These are phyloP conservation scores for Eupithecia abbreviata DNA, from an alignment of 2,888 invertebrate genomes.

Conservation along the genomic window DNA sequence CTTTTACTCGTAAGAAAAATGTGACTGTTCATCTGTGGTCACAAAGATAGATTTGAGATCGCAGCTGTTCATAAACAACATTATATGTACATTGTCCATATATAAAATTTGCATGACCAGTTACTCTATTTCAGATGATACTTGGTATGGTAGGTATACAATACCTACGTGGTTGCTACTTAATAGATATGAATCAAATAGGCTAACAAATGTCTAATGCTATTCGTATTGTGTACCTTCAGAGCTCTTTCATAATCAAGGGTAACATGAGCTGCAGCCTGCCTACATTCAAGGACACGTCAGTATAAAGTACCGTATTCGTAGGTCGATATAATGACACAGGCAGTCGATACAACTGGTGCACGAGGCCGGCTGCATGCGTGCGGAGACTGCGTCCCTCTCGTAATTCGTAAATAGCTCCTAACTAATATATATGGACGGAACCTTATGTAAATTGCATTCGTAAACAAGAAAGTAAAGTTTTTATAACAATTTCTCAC, in stretches of 20 bases:
- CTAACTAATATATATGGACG: conserved; percentile 53
- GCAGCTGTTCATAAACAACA: not conserved
- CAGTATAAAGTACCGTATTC: not conserved
- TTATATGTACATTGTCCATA: not conserved
- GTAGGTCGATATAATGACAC: not conserved
- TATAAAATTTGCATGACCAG: not conserved
- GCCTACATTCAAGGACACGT: conserved; percentile 3
- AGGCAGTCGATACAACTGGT: conserved; percentile 14
- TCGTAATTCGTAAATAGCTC: conserved; percentile 46
- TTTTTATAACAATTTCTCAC: conserved; percentile 59
- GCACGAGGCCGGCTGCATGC: conserved; percentile 34
- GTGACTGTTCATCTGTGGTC: not conserved
- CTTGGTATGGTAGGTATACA: not conserved
- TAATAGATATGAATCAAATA: too few relatives aligned
- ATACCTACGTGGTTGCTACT: too few relatives aligned
- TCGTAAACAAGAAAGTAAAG: conserved; percentile 49
- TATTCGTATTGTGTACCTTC: not conserved
- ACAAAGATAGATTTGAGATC: too few relatives aligned
- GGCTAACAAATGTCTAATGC: too few relatives aligned
- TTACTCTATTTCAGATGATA: not conserved
- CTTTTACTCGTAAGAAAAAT: conserved; percentile 25
- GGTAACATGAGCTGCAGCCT: not conserved
- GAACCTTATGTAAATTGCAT: conserved; percentile 49
- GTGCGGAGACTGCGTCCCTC: conserved; percentile 39
- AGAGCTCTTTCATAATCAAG: not conserved